Conservation (phyloP, 2,797 vertebrate species). For the Aythya fuligula region DNA sequence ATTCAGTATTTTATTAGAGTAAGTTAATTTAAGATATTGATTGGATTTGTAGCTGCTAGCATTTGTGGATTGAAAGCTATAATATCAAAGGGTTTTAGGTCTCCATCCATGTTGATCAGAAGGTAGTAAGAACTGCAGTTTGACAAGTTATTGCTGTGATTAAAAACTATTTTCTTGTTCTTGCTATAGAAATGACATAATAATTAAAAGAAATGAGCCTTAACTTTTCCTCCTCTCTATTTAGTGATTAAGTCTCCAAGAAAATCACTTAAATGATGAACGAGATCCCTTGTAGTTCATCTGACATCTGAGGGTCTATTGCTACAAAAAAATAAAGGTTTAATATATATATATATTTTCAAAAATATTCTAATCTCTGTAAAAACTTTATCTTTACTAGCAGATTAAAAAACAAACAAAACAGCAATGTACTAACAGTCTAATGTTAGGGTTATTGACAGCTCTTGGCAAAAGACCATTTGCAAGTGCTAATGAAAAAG, state of each 20-base stretch:
- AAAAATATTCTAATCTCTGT: background rate
- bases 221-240: background rate
- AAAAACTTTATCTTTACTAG: background rate
- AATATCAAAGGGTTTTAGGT: background rate
- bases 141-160: background rate
- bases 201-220: background rate
- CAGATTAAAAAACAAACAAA: background rate
- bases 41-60: conserved; percentile 45
- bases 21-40: conserved; percentile 43
- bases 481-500: background rate
- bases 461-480: background rate
- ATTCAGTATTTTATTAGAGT: background rate
- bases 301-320: background rate
- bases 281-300: background rate
- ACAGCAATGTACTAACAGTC: background rate
- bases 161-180: background rate
- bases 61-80: conserved; percentile 19
- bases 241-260: background rate
- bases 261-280: background rate
- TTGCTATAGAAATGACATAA: background rate
- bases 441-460: background rate
- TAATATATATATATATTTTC: background rate
- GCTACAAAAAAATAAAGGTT: background rate
- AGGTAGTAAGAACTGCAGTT: background rate
- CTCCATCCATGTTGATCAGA: background rate